Base-by-base conservation (phyloP, 2,888 invertebrate species). In the Drosophila mettleri region DNA sequence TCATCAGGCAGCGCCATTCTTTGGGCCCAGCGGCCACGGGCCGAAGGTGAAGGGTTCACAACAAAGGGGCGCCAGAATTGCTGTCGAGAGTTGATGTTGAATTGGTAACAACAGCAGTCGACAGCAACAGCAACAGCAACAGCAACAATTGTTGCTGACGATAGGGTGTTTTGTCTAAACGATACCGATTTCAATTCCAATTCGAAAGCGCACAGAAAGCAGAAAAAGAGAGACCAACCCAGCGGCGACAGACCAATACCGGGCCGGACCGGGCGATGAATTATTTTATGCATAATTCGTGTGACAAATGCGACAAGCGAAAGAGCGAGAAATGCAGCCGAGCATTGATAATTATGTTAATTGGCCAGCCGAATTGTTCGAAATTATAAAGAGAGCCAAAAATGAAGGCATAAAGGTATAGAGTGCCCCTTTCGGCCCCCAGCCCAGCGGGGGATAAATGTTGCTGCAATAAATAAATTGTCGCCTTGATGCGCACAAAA, bases 261-360 rank as follows among this genome's bases (percentile, higher is more conserved):
- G 38, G 20, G n/a, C n/a, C n/a, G n/a, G n/a, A n/a, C n/a, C n/a
- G 46, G 33, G 46, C 36, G 36, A 46, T 41, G 39, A 72, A 55
- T 38, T 53, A 60, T 59, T 60, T 55, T 79, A 80, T 87, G 85
- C 87, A 86, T 84, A 85, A 88, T 88, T 89, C 74, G 69, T 81
- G 75, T 84, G 89, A 80, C 89, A 86, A 88, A 88, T 76, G 86
- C 52, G 60, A 36, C 41, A 51, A 41, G 43, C 39, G 38, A 41
- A 33, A 58, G 46, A 80, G 69, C 69, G 78, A 69, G 73, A 86
- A 73, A 70, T 86, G 68, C 67, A 73, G 67, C 69, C 58, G 67
- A 69, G 69, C 89, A 82, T 86, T 86, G 70, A 84, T 87, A 84
- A 84, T 84, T 87, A 88, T 84, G 81, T 78, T 84, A 88, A 84